Conservation (phyloP, 2,113 vertebrate genomes). For the Pteronura brasiliensis region DNA sequence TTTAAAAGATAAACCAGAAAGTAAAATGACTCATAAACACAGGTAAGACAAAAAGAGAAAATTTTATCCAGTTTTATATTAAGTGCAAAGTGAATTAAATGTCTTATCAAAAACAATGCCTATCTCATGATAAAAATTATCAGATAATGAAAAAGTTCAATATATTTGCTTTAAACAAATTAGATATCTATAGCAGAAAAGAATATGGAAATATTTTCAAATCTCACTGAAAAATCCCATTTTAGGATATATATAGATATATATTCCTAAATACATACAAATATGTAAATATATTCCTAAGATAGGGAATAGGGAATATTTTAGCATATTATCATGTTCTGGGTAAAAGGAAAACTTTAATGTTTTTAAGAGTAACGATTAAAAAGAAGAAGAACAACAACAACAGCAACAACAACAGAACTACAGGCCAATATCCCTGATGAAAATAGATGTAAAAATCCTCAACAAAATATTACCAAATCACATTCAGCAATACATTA, state of each 20-base stretch:
- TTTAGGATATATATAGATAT: background rate
- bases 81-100: background rate
- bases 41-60: background rate
- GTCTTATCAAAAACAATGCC: background rate
- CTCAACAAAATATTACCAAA: background rate
- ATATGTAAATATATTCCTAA: background rate
- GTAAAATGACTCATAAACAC: background rate
- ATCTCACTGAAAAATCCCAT: background rate
- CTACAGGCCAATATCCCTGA: background rate
- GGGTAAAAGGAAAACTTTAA: background rate
- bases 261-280: background rate
- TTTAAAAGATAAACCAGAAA: background rate
- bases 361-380: background rate
- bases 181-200: background rate
- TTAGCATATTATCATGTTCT: background rate
- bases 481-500: background rate
- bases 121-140: background rate
- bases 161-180: background rate
- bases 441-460: background rate
- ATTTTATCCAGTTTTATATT: background rate
- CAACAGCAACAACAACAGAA: background rate
- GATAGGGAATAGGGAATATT: background rate
- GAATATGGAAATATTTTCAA: background rate
- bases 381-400: background rate
- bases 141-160: background rate